phyloP scores from a whole-genome alignment of 1,140 invertebrate genomes.

The Platorchestia sp. region DNA sequence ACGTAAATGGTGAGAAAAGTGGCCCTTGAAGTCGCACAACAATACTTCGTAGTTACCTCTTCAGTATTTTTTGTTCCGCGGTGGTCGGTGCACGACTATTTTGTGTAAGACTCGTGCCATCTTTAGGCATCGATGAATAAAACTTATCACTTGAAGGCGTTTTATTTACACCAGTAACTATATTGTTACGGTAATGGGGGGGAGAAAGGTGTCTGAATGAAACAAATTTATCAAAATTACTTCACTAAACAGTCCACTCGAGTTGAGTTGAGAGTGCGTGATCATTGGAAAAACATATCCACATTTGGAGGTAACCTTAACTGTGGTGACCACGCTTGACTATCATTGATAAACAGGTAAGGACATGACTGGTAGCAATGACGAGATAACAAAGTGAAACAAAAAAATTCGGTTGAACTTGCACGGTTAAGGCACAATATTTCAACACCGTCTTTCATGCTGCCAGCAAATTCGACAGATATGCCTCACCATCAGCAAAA shows the following conservation, averaged over 20 bases:
- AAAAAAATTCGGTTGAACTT: neutral
- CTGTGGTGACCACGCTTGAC: too few species aligned
- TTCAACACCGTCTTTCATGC: too few species aligned
- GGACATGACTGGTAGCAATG: too few species aligned
- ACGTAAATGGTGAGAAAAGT: too few species aligned
- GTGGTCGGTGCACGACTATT: neutral
- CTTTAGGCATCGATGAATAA: neutral
- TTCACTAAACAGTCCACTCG: neutral
- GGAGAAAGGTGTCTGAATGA: neutral
- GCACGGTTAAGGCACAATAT: too few species aligned
- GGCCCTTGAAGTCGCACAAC: neutral
- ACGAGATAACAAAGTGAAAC: neutral
- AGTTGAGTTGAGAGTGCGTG: neutral
- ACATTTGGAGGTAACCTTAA: too few species aligned
- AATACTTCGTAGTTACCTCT: neutral
- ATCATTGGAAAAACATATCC: too few species aligned
- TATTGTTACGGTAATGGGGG: neutral
- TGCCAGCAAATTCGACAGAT: too few species aligned
- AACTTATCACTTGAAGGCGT: neutral
- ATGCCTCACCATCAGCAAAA: too few species aligned
- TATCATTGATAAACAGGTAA: too few species aligned
- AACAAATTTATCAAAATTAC: neutral
- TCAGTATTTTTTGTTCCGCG: neutral
- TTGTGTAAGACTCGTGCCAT: neutral
- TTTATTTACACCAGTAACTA: neutral